phyloP scores from a whole-genome alignment of 2,888 invertebrate species.

The Drosophila acutilabella region DNA sequence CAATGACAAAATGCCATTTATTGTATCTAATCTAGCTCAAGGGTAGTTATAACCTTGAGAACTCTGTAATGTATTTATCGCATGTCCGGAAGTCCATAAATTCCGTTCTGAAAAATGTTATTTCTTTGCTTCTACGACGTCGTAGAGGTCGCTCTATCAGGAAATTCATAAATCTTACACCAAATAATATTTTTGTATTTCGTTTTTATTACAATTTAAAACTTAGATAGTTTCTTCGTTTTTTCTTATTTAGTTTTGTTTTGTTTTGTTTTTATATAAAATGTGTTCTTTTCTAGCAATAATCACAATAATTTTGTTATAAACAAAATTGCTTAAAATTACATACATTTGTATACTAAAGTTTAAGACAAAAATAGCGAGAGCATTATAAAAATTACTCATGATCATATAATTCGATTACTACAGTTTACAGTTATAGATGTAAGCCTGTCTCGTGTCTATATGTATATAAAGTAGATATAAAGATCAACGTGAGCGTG shows the following conservation, averaged over 20 bases:
- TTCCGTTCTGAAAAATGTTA: neutral
- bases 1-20: neutral
- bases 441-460: constrained; percentile 26
- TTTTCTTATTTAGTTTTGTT: constrained; percentile 25
- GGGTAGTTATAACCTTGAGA: neutral
- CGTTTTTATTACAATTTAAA: constrained; percentile 73
- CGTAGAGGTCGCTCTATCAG: too few relatives aligned
- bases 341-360: constrained; percentile 76
- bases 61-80: neutral
- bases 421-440: constrained; percentile 18
- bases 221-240: constrained; percentile 71
- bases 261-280: constrained; percentile 67
- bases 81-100: neutral
- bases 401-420: constrained; percentile 33
- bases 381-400: constrained; percentile 52
- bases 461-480: constrained; percentile 8
- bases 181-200: constrained; percentile 27
- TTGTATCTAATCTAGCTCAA: neutral
- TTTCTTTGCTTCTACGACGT: too few relatives aligned
- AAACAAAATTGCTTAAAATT: constrained; percentile 82
- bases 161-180: constrained; percentile 1
- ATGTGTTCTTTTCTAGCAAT: constrained; percentile 82
- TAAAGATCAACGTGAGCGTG: constrained; percentile 46
- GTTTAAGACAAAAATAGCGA: constrained; percentile 76
- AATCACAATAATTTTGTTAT: constrained; percentile 84